Percentiles rank a stretch among this genome's conserved stretches.
Conservation (phyloP, 2,797 vertebrate species). For the Miichthys miiuy region DNA sequence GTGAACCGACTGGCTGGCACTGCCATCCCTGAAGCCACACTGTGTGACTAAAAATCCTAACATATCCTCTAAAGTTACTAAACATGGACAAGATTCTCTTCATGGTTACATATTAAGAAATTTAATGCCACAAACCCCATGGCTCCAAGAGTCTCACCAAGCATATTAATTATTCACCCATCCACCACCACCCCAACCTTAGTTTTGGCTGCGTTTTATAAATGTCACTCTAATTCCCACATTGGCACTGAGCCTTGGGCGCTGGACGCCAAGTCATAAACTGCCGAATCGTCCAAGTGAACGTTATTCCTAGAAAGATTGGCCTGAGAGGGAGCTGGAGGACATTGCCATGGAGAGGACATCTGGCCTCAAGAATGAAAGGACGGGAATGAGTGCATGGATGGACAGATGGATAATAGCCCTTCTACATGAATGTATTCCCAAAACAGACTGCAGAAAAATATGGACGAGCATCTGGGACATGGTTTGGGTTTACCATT, state of each 20-base stretch:
- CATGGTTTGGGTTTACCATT: constrained; percentile 31
- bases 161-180: neutral
- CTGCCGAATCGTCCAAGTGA: constrained; percentile 7
- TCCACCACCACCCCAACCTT: neutral
- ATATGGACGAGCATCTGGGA: constrained; percentile 45
- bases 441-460: constrained; percentile 34
- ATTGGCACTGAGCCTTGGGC: constrained; percentile 27
- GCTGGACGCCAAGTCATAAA: neutral
- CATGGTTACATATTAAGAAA: neutral
- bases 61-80: neutral
- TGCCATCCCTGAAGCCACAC: too few relatives aligned
- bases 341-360: constrained; percentile 34
- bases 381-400: constrained; percentile 18
- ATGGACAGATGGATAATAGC: constrained; percentile 72
- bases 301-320: neutral
- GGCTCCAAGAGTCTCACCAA: constrained; percentile 17
- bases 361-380: constrained; percentile 51
- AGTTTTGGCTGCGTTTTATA: constrained; percentile 16
- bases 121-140: neutral
- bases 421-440: constrained; percentile 53
- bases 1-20: neutral
- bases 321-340: constrained; percentile 26
- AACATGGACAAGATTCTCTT: neutral
- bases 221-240: constrained; percentile 15
- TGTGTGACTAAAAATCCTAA: neutral